Base-by-base conservation (phyloP, 1,140 invertebrate genomes). In the Ceratina australensis region DNA sequence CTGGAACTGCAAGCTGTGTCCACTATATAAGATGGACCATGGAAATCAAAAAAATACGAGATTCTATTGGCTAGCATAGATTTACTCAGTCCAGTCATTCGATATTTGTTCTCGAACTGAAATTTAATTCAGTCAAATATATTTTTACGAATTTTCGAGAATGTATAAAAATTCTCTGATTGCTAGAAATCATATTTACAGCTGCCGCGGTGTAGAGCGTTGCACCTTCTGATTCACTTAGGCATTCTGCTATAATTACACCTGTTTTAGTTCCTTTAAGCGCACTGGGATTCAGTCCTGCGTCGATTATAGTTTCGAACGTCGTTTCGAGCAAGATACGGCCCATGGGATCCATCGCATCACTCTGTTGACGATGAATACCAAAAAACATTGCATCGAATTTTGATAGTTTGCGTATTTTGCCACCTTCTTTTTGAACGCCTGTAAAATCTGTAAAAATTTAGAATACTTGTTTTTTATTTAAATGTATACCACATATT, bases 1-100 rank as follows among this genome's bases (percentile, higher is more conserved):
- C 97, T 97, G 47, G 97, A 98, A 60, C 96, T 97, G 92, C 98
- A 99, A 13, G 97, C 97, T 16, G 97, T 96, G 87, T 99, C 98
- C 1, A 98, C 93, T 7, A 95, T 92, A 89, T 96, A 96, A 67
- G 97, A 98, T 0, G 97, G 97, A 47, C 95, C 96, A 77, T 93
- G 94, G 0, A 94, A 86, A 65, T 95, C 95, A 13, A 96, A 85
- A 89, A 93, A 95, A 78, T 96, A 96, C 0, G 97, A 98, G 42
- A 99, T 94, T 68, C 98, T 94, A 88, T 98, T 98, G 0, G 97
- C 96, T 89, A 99, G 94, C 97, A 99, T 98, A 12, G 97, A 96
- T 73, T 97, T 94, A 82, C 95, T 95, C 91, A 97, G 98, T 47
- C 95, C 95, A 22, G 89, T 90, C 20, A 92, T 89, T 75, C 92